phyloP scores from a whole-genome alignment of 1,140 invertebrate genomes.

The Euura lappo region DNA sequence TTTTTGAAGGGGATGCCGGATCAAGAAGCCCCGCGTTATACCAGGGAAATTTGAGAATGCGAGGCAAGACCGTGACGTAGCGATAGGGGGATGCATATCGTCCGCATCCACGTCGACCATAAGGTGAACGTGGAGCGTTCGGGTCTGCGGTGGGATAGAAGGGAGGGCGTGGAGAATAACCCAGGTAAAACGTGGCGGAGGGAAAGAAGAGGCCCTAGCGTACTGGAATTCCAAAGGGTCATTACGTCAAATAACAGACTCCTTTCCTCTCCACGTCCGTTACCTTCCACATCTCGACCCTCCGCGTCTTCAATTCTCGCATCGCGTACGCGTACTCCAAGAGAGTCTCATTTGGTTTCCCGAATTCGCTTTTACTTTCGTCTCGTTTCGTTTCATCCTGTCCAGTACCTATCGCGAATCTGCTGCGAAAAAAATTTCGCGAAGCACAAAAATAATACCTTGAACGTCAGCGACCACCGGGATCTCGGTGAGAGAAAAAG shows the following conservation, averaged over 20 bases:
- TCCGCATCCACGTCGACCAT: not conserved
- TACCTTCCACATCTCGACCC: not conserved
- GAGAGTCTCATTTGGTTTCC: not conserved
- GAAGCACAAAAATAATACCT: too few relatives aligned
- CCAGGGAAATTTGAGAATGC: too few relatives aligned
- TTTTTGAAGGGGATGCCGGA: too few relatives aligned
- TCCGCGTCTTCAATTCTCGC: not conserved
- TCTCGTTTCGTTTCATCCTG: not conserved
- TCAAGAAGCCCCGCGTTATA: too few relatives aligned
- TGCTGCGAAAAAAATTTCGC: too few relatives aligned
- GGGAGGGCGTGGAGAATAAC: not conserved
- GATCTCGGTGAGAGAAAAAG: too few relatives aligned
- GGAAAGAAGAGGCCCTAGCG: not conserved
- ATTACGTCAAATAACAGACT: constrained; percentile 7
- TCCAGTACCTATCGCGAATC: too few relatives aligned
- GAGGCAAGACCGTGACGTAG: too few relatives aligned
- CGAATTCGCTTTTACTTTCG: not conserved
- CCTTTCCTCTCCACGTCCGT: constrained; percentile 4
- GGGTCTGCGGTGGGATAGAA: not conserved
- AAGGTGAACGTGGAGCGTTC: not conserved
- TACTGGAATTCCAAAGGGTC: constrained; percentile 3
- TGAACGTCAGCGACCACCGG: too few relatives aligned
- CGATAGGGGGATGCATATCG: not conserved
- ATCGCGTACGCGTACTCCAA: not conserved
- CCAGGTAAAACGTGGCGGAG: not conserved